These are phyloP conservation scores for Epizoanthus illoricatus DNA, from an alignment of 92 coral and sea anemone species.

Conservation along the genomic window DNA sequence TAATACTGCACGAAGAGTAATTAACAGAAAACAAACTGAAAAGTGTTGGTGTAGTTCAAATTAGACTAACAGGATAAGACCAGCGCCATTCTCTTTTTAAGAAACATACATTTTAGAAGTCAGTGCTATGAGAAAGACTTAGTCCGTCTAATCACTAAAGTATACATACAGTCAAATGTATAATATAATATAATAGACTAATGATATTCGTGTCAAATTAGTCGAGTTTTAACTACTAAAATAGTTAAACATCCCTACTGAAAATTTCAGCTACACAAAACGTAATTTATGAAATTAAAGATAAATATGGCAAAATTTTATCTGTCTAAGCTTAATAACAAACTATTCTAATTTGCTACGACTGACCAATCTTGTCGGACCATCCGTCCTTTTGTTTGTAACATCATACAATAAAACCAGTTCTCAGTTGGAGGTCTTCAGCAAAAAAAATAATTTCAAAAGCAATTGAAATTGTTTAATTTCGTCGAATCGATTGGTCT, in stretches of 20 bases:
- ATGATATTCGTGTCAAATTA: conserved; percentile 2
- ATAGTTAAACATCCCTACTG: conserved; percentile 1
- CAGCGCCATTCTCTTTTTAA: too few species aligned
- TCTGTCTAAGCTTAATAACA: conserved; percentile 24
- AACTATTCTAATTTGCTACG: conserved; percentile 40
- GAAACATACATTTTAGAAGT: too few species aligned
- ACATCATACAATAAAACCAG: conserved; percentile 14
- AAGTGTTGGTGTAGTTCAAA: too few species aligned
- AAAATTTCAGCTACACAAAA: conserved; percentile 19
- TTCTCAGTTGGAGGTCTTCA: conserved; percentile 27
- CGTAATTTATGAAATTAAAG: conserved; percentile 19
- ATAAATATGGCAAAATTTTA: conserved; percentile 19
- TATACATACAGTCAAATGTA: too few species aligned
- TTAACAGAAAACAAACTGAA: too few species aligned
- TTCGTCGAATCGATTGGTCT: conserved; percentile 34
- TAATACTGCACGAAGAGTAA: too few species aligned
- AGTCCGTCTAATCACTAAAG: too few species aligned
- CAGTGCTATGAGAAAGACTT: too few species aligned
- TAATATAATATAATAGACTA: background rate
- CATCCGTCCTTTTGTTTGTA: conserved; percentile 20
- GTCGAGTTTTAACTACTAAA: background rate
- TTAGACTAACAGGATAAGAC: too few species aligned
- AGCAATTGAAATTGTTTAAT: conserved; percentile 45
- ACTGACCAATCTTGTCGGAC: background rate
- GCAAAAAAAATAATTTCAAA: conserved; percentile 33